Evolutionary conservation across 2,113 vertebrate genomes (phyloP).

Genomic region (Aviceda subcristata): DNA sequence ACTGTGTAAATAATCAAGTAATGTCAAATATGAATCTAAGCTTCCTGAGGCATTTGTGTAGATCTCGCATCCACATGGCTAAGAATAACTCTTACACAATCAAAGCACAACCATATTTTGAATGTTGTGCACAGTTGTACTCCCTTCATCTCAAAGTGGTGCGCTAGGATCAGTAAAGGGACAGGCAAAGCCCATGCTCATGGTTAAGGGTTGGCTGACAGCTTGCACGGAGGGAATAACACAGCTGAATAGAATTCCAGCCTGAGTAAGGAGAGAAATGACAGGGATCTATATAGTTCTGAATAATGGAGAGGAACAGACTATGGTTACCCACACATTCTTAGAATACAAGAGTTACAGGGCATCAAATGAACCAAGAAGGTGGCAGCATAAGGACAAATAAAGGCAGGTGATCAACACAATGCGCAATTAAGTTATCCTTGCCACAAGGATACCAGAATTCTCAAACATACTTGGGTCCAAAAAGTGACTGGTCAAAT

Average conservation of each 20-base stretch:
- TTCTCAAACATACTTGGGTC: not conserved
- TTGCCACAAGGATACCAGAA: not conserved
- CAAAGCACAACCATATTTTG: fast-evolving
- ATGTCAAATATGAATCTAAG: not conserved
- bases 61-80: not conserved
- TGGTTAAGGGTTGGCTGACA: not conserved
- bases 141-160: not conserved
- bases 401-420: not conserved
- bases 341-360: not conserved
- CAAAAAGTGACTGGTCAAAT: not conserved
- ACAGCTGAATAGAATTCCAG: not conserved
- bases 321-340: not conserved
- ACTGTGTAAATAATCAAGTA: not conserved
- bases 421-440: not conserved
- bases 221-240: not conserved
- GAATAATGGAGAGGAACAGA: not conserved
- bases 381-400: not conserved
- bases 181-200: not conserved
- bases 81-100: not conserved
- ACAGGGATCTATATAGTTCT: not conserved
- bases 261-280: not conserved
- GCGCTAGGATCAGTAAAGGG: not conserved
- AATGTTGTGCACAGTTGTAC: not conserved
- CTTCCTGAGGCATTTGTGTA: not conserved
- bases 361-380: not conserved